Evolutionary conservation across 2,888 invertebrate genomes (phyloP), one percentile per base, ranked within the genome.

Genomic region (Spilosoma lubricipeda): DNA sequence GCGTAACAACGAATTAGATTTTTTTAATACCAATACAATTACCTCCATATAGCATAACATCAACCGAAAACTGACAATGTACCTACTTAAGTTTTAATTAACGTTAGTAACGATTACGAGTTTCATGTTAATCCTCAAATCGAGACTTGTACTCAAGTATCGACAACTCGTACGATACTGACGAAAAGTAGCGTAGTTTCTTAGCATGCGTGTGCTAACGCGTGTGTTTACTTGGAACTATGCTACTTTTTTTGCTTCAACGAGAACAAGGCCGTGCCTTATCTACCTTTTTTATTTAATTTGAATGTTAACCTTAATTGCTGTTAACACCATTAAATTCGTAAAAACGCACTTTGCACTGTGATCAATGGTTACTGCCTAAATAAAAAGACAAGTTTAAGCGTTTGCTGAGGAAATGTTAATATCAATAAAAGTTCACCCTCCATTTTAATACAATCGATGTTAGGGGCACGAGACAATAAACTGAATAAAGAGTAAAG

Each of bases 401-500:
- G 63, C 72, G 42, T 52, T 74, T 67, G 71, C 30, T 56, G 42
- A 76, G 63, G 15, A 67, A 73, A 39, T 70, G 67, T 68, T 67
- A 66, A 68, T 39, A 67, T 45, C 71, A 68, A 80, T 75, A 82
- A 75, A 77, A 77, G 36, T 71, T 74, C 36, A 66, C 68, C 67
- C 52, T 69, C 71, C 56, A 68, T 77, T 87, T 87, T 86, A 81
- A 80, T 78, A 64, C 70, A 86, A 89, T 89, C 88, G 85, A 89
- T 89, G 81, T 70, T 39, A 72, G 82, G 82, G 87, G 82, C 84
- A 85, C 82, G 84, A 87, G 82, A 89, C 88, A 87, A 88, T 90
- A 89, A 89, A 89, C 86, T 82, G 86, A 85, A 86, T 87, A 89
- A 89, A 90, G 88, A 90, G 88, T 85, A 90, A 89, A 89, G 87